Base-by-base conservation (phyloP, 2,113 vertebrate genomes). In the Edolisoma coerulescens region DNA sequence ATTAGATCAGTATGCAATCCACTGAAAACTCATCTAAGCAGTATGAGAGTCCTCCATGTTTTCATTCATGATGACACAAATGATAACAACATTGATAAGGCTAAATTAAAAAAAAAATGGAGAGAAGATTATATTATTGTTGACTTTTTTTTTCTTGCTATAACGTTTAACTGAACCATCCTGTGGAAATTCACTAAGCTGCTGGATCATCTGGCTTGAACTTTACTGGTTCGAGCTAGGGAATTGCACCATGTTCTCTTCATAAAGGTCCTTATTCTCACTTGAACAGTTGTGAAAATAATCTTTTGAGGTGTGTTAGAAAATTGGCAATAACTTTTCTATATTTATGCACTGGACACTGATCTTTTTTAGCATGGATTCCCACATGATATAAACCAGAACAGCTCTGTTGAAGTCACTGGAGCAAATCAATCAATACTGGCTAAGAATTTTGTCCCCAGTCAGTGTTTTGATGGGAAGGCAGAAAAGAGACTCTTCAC, bases 371-470 rank as follows among this genome's bases (percentile, higher is more conserved):
- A 95, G 68, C 77, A 44, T 52, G 56, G 77, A 87, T 95, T 93
- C 87, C 87, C 87, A 71, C 44, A 79, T 68, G 92, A 87, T 82
- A 75, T 27, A 93, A 95, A 87, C 79, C 84, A 94, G 74, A 89
- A 56, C 37, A 73, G 69, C 69, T 82, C n/a, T 79, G 65, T 42
- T 90, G 76, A 85, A 95, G 50, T 77, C 89, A 92, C 50, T 90
- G 83, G 75, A 73, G 73, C 94, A 97, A 70, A 95, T 89, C 89
- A 92, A 95, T 96, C 90, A 95, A 95, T 87, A 95, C 22, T 49
- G 45, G 65, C 69, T 94, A 87, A 93, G 49, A 87, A 60, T 91
- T 96, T 93, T 95, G 81, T 96, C 77, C 65, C 74, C 70, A 85
- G 87, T 79, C 84, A 79, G 44, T 94, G 61, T 82, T 97, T 89